phyloP scores from a whole-genome alignment of 2,797 vertebrate genomes.

The Potorous gilbertii region DNA sequence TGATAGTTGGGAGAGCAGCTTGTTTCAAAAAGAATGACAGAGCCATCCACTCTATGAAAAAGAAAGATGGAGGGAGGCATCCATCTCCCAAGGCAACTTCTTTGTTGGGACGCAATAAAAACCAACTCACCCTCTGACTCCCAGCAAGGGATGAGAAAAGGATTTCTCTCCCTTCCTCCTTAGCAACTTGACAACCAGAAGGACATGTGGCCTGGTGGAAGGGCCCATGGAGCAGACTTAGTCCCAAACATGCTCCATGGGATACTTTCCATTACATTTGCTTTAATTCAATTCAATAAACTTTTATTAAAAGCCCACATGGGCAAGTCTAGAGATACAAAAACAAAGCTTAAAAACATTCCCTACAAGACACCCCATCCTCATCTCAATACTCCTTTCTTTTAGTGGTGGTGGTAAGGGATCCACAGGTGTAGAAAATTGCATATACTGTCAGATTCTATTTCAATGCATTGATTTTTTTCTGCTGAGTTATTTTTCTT shows the following conservation, averaged over 20 bases:
- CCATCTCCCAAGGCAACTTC: background rate
- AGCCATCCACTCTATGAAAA: background rate
- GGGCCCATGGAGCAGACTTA: background rate
- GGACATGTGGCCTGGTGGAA: background rate
- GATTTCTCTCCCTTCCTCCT: background rate
- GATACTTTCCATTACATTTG: background rate
- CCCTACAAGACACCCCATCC: background rate
- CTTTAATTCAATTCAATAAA: background rate
- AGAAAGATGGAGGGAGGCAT: background rate
- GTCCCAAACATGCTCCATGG: background rate
- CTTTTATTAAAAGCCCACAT: background rate
- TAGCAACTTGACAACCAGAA: background rate
- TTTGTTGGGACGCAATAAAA: background rate
- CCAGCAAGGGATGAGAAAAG: background rate
- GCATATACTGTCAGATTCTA: background rate
- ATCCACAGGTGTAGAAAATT: background rate
- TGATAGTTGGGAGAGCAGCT: background rate
- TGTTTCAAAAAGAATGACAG: background rate
- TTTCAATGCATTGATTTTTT: background rate
- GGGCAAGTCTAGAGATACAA: background rate
- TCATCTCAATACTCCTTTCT: background rate
- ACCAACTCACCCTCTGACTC: background rate
- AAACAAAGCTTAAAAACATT: background rate
- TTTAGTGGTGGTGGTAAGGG: too few relatives aligned
- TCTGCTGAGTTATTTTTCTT: background rate